Base-by-base conservation (phyloP, 2,113 vertebrate species). In the Pterocles gutturalis region DNA sequence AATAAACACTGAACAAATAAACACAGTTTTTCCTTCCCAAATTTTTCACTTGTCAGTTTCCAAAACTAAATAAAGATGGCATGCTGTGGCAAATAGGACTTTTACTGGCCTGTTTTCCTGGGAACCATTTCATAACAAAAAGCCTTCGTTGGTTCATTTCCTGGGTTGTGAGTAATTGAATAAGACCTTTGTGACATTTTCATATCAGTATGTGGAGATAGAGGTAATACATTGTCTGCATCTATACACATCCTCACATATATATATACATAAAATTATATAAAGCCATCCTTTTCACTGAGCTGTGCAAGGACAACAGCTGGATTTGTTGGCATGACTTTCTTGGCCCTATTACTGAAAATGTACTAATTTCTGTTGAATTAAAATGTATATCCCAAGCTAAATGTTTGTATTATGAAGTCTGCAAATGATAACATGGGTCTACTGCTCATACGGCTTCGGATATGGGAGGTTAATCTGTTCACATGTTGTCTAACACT, bases 161-260 rank as follows among this genome's bases (percentile, higher is more conserved):
- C n/a, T 61, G 17, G 29, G 25, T 71, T 78, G 13, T 33, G 20
- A 34, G 24, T 55, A 83, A 64, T 72, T 71, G 73, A 77, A 49
- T 58, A 7, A 29, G 58, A 60, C 36, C 13, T 78, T 51, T 28
- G 22, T 48, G 48, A 41, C 54, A n/a, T 94, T 85, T 78, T 55
- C 14, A 1, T 38, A 5, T 17, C 34, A 70, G 1, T 43, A 4
- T 10, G 24, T 46, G 46, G 54, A 81, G 54, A n/a, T 2, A 36
- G 51, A 80, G 51, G 38, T 48, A 55, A 75, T 12, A 24, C 2
- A 5, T 61, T 49, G 25, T 78, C 22, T 60, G 5, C 3, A 6
- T 20, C 25, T n/a, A 11, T 14, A 21, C 9, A 7, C 9, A 9
- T 29, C 24, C 12, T n/a, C 2, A 0, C 45, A 16, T 22, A 3